Base-by-base conservation (phyloP, 2,113 vertebrate species). In the Leucopsar rothschildi region DNA sequence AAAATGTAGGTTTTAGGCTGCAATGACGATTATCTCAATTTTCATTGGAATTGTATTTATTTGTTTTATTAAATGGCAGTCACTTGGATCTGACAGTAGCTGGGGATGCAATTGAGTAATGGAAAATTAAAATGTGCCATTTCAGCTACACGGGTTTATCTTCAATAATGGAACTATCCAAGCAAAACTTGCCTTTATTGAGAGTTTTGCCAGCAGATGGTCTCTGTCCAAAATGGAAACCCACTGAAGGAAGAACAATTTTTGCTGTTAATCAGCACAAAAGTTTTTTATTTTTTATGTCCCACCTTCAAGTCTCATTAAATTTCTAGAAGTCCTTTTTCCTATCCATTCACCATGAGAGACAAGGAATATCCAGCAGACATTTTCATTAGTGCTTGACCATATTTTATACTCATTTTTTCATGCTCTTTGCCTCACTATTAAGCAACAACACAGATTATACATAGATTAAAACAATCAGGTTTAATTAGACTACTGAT, bases 61-160 rank as follows among this genome's bases (percentile, higher is more conserved):
- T 77, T 85, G 19, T 53, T 90, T 85, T 82, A 82, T 80, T 85
- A 56, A 60, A 68, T 45, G 15, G 33, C 31, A 84, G 18, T 59
- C 12, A 1, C 31, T 79, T 49, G 29, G 31, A 82, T 69, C 50
- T 72, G 75, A 61, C 45, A 53, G 39, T 71, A 60, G 87, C 61
- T 82, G 45, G 31, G 86, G 79, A 53, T 22, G 50, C 40, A 92
- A 56, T 65, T 79, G 65, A 53, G 53, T 37, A 85, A 76, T 65
- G 57, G 78, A 80, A 95, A 96, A 90, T 93, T 85, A 93, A 93
- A 96, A 87, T 27, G 15, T 90, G 66, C 31, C 10, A 2, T 61
- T 95, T 69, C 66, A 86, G 63, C 85, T 90, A 37, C 78, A 42
- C 59, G 31, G 50, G 8, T 20, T 92, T 78, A 75, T 78, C 81